Percentiles rank a stretch among this genome's conserved stretches.
Conservation (phyloP, 2,113 vertebrate genomes). For the Corapipo altera region DNA sequence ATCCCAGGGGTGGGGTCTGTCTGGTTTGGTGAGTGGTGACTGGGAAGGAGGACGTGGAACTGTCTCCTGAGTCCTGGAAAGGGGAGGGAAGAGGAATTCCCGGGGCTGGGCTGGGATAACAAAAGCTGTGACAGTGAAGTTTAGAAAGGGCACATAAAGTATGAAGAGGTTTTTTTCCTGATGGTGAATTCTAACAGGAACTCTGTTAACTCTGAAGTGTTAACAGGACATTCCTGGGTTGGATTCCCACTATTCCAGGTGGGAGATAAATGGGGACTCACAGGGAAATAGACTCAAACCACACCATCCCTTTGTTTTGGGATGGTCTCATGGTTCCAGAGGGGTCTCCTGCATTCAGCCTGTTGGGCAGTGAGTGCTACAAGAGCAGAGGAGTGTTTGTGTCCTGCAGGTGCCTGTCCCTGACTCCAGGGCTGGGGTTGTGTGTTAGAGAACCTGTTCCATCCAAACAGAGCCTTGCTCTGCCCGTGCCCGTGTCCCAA, state of each 20-base stretch:
- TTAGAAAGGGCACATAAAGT: neutral
- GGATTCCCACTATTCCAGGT: neutral
- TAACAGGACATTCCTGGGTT: rapidly evolving
- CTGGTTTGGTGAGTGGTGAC: neutral
- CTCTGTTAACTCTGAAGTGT: neutral
- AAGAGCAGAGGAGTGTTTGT: neutral
- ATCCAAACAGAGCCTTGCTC: neutral
- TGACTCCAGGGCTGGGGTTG: neutral
- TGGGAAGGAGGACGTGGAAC: neutral
- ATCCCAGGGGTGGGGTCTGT: neutral
- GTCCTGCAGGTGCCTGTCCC: neutral
- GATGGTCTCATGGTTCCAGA: neutral
- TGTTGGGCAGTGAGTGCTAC: neutral
- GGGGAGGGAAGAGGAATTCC: neutral
- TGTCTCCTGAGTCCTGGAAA: neutral
- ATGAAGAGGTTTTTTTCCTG: neutral
- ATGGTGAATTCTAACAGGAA: neutral
- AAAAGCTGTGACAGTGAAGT: neutral
- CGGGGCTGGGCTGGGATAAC: neutral
- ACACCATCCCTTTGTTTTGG: rapidly evolving
- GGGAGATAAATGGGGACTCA: neutral
- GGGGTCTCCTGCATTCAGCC: neutral
- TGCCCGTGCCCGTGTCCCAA: neutral
- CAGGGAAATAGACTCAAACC: neutral
- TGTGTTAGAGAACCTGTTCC: rapidly evolving